phyloP scores from a whole-genome alignment of 2,888 invertebrate genomes.

The Drosophila mimica region DNA sequence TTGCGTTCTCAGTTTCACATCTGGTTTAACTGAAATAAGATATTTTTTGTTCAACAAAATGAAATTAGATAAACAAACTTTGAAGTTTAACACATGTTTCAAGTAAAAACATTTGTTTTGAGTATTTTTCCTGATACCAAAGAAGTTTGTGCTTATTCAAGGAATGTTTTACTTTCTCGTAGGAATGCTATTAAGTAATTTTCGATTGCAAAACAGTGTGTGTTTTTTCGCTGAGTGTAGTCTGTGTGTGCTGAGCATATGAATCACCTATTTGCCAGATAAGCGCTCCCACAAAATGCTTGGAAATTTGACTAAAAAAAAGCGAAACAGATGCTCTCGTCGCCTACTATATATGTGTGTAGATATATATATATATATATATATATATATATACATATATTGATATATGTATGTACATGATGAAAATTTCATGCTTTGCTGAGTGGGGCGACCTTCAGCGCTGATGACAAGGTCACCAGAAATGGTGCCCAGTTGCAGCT shows the following conservation, averaged over 20 bases:
- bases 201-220: neutral
- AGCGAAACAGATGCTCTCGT: neutral
- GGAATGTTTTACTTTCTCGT: neutral
- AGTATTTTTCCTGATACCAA: too few species aligned
- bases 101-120: neutral
- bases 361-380: neutral
- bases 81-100: neutral
- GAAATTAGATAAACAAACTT: neutral
- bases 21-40: neutral
- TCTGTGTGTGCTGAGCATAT: neutral
- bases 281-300: constrained; percentile 2
- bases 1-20: neutral
- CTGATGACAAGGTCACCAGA: constrained; percentile 47
- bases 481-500: constrained; percentile 18
- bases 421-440: constrained; percentile 38
- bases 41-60: too few species aligned
- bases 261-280: constrained; percentile 41
- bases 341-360: neutral
- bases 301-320: constrained; percentile 9
- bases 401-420: neutral
- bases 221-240: neutral
- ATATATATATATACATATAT: constrained; percentile 1
- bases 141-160: neutral
- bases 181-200: neutral
- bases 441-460: constrained; percentile 47